Percentiles rank a stretch among this genome's conserved stretches.
Evolutionary conservation across 2,888 invertebrate species (phyloP).

Genomic region (Pseudococcus longispinus): DNA sequence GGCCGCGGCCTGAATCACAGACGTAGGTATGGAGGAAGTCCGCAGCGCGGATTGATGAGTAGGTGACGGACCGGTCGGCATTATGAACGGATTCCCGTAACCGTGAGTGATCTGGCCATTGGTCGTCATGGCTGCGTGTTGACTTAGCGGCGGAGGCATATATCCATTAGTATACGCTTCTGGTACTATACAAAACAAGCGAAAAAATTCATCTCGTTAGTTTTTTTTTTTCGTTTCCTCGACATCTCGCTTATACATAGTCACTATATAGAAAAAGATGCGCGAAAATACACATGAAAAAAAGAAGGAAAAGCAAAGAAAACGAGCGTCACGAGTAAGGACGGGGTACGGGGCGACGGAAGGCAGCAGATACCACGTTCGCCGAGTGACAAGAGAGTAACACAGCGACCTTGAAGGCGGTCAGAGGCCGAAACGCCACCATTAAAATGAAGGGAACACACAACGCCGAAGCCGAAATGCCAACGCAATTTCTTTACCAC

Average conservation of each 20-base stretch:
- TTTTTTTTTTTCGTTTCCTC: neutral
- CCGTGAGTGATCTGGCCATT: conserved; percentile 55
- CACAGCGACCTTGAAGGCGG: conserved; percentile 48
- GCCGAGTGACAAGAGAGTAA: conserved; percentile 40
- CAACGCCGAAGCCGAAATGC: conserved; percentile 50
- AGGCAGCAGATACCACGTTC: neutral
- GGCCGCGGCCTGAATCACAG: conserved; percentile 66
- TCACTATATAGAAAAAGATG: neutral
- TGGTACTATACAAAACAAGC: conserved; percentile 55
- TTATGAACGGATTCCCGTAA: conserved; percentile 54
- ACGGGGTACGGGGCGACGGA: conserved; percentile 1
- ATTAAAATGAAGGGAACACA: conserved; percentile 53
- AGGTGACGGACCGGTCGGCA: conserved; percentile 53
- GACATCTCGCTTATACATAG: too few relatives aligned
- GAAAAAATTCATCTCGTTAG: neutral
- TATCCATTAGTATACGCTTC: conserved; percentile 57
- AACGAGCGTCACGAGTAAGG: conserved; percentile 46
- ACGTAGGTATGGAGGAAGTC: conserved; percentile 70
- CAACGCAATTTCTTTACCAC: conserved; percentile 53
- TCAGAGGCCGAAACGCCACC: conserved; percentile 54
- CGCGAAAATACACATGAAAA: neutral
- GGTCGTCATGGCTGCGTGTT: conserved; percentile 49
- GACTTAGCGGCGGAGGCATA: conserved; percentile 58
- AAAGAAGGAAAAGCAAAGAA: conserved; percentile 35
- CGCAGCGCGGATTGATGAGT: conserved; percentile 65